A percentile compares a stretch with the other conserved stretches of the same genome.
These are phyloP conservation scores for Hybos culiciformis DNA, from an alignment of 2,888 invertebrate genomes.

Conservation along the genomic window DNA sequence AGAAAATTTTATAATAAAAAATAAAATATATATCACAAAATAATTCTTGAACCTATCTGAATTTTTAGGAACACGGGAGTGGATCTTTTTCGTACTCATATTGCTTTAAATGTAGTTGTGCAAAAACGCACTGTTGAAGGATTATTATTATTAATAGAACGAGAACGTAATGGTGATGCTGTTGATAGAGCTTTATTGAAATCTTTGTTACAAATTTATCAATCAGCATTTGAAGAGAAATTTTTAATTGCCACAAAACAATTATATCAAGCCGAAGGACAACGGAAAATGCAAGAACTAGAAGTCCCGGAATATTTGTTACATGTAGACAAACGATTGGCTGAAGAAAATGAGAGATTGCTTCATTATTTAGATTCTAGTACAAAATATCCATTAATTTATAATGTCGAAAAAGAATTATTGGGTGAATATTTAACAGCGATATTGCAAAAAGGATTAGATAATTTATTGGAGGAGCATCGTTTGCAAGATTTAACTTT, in stretches of 20 bases:
- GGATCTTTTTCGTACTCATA: conserved; percentile 86
- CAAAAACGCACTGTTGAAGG: conserved; percentile 91
- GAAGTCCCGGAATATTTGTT: conserved; percentile 89
- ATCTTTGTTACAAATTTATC: conserved; percentile 85
- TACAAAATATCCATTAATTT: conserved; percentile 80
- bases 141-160: conserved; percentile 78
- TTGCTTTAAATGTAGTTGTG: conserved; percentile 77
- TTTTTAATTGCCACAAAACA: conserved; percentile 89
- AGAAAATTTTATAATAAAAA: too few species aligned
- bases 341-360: conserved; percentile 86
- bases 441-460: conserved; percentile 86
- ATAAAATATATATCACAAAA: too few species aligned
- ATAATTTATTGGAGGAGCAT: conserved; percentile 80
- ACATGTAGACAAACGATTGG: conserved; percentile 89
- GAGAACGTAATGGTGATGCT: conserved; percentile 85
- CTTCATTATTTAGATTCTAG: conserved; percentile 88
- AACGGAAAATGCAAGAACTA: conserved; percentile 81
- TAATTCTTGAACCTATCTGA: too few species aligned
- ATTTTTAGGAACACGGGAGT: conserved; percentile 95
- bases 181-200: conserved; percentile 89
- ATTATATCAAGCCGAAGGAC: conserved; percentile 87
- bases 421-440: conserved; percentile 82
- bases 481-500: conserved; percentile 73
- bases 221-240: conserved; percentile 77
- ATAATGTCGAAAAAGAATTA: conserved; percentile 87